These are phyloP conservation scores for Proteles cristata DNA, from an alignment of 2,113 vertebrate genomes.

Conservation along the genomic window DNA sequence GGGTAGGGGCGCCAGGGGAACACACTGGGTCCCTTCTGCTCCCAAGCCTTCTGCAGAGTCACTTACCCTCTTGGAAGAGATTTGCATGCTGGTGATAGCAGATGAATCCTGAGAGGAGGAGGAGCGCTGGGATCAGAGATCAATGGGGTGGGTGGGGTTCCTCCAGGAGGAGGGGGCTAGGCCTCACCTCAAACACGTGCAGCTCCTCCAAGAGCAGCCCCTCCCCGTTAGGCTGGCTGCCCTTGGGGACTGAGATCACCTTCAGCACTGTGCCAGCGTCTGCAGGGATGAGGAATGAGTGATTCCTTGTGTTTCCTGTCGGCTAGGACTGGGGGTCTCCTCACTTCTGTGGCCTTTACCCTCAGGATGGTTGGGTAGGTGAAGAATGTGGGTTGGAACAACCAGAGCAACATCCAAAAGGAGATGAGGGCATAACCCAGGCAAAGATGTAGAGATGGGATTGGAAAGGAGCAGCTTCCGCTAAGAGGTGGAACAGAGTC, in stretches of 20 bases:
- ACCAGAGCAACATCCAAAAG: background rate
- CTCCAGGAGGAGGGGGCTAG: background rate
- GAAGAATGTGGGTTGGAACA: background rate
- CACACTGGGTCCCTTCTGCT: background rate
- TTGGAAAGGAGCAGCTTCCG: background rate
- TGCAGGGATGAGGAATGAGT: constrained; percentile 72
- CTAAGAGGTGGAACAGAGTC: background rate
- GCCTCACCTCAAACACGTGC: constrained; percentile 95
- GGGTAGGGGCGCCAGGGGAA: fast-evolving
- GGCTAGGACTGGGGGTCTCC: background rate
- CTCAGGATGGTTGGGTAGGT: background rate
- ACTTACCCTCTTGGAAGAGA: constrained; percentile 96
- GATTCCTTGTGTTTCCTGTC: background rate
- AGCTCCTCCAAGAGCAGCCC: constrained; percentile 96
- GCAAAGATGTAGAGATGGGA: background rate
- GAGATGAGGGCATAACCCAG: background rate
- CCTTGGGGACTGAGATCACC: constrained; percentile 95
- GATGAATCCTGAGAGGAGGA: constrained; percentile 89
- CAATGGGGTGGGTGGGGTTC: background rate
- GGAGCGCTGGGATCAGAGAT: background rate
- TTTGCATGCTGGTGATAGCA: constrained; percentile 94
- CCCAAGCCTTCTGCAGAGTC: background rate
- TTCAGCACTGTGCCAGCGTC: constrained; percentile 95
- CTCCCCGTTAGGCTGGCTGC: constrained; percentile 91
- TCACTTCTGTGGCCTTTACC: background rate